Conservation (phyloP, 1,140 invertebrate genomes). For the Polypedilum pembai region DNA sequence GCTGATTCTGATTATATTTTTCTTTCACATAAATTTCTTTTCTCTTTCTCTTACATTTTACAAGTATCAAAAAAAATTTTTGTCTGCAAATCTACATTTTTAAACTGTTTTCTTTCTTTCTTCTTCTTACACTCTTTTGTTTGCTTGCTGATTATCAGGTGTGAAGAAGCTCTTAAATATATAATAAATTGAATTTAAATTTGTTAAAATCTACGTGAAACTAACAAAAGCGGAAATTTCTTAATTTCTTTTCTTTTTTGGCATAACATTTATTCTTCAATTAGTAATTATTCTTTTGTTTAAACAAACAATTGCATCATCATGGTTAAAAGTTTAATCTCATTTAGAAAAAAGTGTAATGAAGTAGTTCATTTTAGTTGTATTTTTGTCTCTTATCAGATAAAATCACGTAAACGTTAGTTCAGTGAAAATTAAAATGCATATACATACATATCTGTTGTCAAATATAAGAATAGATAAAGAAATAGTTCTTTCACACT, state of each 20-base stretch:
- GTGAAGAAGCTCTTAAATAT: background rate
- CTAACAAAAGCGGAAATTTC: background rate
- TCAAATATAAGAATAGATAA: too few relatives aligned
- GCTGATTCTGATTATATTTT: constrained; percentile 3
- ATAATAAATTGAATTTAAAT: constrained; percentile 7
- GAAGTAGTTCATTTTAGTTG: too few relatives aligned
- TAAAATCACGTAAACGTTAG: too few relatives aligned
- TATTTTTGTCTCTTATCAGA: too few relatives aligned
- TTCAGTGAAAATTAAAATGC: too few relatives aligned
- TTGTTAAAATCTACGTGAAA: background rate
- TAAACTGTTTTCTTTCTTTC: background rate
- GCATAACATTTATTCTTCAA: background rate
- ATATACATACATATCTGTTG: too few relatives aligned
- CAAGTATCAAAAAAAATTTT: background rate
- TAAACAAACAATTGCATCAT: constrained; percentile 13
- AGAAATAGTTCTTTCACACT: too few relatives aligned
- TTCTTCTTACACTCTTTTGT: background rate
- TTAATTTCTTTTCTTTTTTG: background rate
- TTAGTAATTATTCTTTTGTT: background rate
- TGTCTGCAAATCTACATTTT: background rate
- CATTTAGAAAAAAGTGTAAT: too few relatives aligned
- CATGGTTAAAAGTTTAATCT: background rate
- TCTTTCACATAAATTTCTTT: background rate
- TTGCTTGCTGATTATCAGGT: background rate
- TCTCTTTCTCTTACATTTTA: background rate